phyloP scores from a whole-genome alignment of 2,888 invertebrate genomes.

The Drosophila anceps region DNA sequence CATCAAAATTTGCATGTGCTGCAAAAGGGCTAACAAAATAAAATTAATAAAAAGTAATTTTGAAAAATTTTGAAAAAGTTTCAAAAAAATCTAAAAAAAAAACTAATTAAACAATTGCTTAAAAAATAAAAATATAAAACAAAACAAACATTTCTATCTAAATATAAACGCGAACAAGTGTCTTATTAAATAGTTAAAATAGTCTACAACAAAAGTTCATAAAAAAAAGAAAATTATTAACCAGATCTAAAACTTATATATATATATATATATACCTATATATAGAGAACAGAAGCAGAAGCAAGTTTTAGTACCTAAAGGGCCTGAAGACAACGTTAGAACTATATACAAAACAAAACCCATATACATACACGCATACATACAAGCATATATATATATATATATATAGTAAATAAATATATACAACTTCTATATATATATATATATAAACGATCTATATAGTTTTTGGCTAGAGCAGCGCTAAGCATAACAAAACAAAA shows the following conservation, averaged over 20 bases:
- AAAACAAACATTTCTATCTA: conserved; percentile 45
- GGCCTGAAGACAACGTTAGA: conserved; percentile 69
- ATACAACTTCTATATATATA: conserved; percentile 48
- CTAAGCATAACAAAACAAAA: conserved; percentile 21
- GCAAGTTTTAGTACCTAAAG: conserved; percentile 78
- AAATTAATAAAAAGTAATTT: not conserved
- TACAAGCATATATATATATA: conserved; percentile 45
- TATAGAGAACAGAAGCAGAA: conserved; percentile 27
- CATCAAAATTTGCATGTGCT: conserved; percentile 67
- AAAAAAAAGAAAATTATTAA: conserved; percentile 43
- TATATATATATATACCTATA: conserved; percentile 1
- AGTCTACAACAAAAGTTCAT: conserved; percentile 31
- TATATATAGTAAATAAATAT: conserved; percentile 50
- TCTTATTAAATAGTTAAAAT: conserved; percentile 78
- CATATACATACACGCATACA: conserved; percentile 43
- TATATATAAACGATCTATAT: conserved; percentile 34
- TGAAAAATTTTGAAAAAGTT: not conserved
- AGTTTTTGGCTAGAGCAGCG: conserved; percentile 49
- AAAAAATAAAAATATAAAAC: conserved; percentile 32
- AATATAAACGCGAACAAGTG: conserved; percentile 80
- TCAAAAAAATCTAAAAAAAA: conserved; percentile 23
- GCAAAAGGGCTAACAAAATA: conserved; percentile 68
- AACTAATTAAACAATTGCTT: conserved; percentile 54
- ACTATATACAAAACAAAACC: conserved; percentile 60
- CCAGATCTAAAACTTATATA: conserved; percentile 34